A percentile compares a stretch with the other conserved stretches of the same genome.
phyloP scores from a whole-genome alignment of 2,113 vertebrate genomes.

The Columbina picui region DNA sequence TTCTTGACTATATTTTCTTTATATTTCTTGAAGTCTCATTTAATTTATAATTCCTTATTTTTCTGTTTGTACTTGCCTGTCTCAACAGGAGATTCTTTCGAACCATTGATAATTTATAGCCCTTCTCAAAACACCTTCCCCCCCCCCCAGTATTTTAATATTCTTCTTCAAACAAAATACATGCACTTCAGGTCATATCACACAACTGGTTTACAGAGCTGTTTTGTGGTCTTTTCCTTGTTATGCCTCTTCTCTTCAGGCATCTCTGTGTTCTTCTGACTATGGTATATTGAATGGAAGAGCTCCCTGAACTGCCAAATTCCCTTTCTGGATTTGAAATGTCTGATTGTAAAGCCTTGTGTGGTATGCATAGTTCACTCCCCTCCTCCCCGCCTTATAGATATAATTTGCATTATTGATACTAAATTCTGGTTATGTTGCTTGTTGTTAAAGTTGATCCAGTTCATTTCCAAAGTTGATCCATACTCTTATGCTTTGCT shows the following conservation, averaged over 20 bases:
- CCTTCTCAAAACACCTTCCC: background rate
- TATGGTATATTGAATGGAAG: background rate
- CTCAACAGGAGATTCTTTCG: background rate
- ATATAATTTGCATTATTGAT: background rate
- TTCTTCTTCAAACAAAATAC: background rate
- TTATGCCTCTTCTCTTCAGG: background rate
- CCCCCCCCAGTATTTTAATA: background rate
- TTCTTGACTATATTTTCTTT: background rate
- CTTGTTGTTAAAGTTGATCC: background rate
- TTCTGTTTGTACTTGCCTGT: background rate
- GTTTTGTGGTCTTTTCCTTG: background rate
- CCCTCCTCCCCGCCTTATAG: fast-evolving
- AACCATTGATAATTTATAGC: background rate
- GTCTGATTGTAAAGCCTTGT: background rate
- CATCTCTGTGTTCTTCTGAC: background rate
- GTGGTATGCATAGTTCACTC: background rate
- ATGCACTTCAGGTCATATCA: background rate
- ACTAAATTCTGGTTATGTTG: background rate
- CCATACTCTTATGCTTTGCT: background rate
- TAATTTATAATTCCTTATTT: background rate
- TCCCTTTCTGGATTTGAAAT: background rate
- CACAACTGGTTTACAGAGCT: background rate
- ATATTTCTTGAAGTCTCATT: background rate
- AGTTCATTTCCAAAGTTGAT: background rate
- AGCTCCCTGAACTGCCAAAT: background rate